Evolutionary conservation across 23 tunicate genomes (phyloP).

Genomic region (Halocynthia aurantium): DNA sequence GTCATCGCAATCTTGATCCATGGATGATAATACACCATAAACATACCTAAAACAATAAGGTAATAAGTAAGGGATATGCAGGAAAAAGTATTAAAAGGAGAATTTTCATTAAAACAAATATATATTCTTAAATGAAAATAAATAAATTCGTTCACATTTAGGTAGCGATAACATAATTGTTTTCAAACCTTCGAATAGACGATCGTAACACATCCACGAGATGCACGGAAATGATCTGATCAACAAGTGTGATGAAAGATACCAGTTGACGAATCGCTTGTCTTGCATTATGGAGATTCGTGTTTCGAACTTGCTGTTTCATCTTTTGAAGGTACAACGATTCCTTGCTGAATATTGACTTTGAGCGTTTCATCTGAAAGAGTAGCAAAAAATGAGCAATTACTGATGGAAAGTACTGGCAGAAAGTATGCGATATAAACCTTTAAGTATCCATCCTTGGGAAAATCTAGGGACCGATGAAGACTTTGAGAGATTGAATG

Average conservation of each 20-base stretch:
- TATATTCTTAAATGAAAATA: neutral
- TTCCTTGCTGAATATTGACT: constrained; percentile 67
- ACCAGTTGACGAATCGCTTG: constrained; percentile 31
- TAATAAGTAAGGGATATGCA: neutral
- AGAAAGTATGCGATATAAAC: too few species aligned
- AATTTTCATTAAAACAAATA: neutral
- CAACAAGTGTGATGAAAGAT: constrained; percentile 46
- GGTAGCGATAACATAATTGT: too few species aligned
- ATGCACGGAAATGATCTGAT: constrained; percentile 70
- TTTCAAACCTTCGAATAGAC: constrained; percentile 33
- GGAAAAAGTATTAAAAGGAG: neutral
- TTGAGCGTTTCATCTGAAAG: constrained; percentile 44
- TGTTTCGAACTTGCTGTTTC: constrained; percentile 29
- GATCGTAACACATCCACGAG: constrained; percentile 35
- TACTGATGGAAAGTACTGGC: too few species aligned
- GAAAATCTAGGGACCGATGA: too few species aligned
- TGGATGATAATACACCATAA: constrained; percentile 5
- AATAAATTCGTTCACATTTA: too few species aligned
- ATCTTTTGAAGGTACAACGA: constrained; percentile 69
- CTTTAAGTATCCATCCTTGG: too few species aligned
- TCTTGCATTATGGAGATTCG: constrained; percentile 48
- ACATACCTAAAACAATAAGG: constrained; percentile 13
- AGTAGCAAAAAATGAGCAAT: too few species aligned
- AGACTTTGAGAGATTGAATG: too few species aligned
- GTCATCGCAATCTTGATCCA: constrained; percentile 14